Evolutionary conservation across 2,797 vertebrate species (phyloP).

Genomic region (Holocentrus rufus): DNA sequence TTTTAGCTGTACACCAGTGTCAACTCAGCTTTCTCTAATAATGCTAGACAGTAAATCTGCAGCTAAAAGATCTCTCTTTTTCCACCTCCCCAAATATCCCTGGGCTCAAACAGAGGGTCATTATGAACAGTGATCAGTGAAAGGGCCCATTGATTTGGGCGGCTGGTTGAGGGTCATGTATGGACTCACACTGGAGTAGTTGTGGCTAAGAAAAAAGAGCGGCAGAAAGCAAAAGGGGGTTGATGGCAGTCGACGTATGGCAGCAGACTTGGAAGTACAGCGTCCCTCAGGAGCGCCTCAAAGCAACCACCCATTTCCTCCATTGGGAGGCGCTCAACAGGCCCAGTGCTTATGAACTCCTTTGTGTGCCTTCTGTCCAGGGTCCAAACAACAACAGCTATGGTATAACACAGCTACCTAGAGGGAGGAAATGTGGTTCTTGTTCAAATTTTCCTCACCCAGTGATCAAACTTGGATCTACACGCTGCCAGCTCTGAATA

Average conservation of each 20-base stretch:
- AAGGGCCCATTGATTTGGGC: slow-evolving; percentile 78
- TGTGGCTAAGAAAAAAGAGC: slow-evolving; percentile 26
- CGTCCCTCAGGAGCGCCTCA: slow-evolving; percentile 54
- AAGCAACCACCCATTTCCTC: slow-evolving; percentile 75
- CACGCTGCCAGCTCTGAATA: slow-evolving; percentile 29
- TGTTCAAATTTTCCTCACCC: slow-evolving; percentile 53
- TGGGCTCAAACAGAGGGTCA: slow-evolving; percentile 72
- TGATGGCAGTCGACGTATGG: slow-evolving; percentile 29
- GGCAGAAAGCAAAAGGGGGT: slow-evolving; percentile 35
- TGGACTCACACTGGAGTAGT: slow-evolving; percentile 50
- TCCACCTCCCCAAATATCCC: slow-evolving; percentile 65
- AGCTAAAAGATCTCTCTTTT: slow-evolving; percentile 67
- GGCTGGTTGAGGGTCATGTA: slow-evolving; percentile 66
- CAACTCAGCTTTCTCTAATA: slow-evolving; percentile 65
- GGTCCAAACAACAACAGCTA: slow-evolving; percentile 57
- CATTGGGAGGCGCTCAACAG: slow-evolving; percentile 45
- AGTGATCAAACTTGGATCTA: slow-evolving; percentile 30
- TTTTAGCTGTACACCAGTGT: slow-evolving; percentile 44
- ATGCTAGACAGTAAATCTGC: slow-evolving; percentile 66
- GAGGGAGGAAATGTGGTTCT: slow-evolving; percentile 56
- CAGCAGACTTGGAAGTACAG: slow-evolving; percentile 55
- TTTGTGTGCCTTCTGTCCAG: slow-evolving; percentile 44
- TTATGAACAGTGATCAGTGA: slow-evolving; percentile 77
- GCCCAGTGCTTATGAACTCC: slow-evolving; percentile 25
- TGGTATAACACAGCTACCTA: slow-evolving; percentile 49